Percentiles rank a stretch among this genome's conserved stretches.
Evolutionary conservation across 2,888 invertebrate species (phyloP).

Genomic region (Meganola albula): DNA sequence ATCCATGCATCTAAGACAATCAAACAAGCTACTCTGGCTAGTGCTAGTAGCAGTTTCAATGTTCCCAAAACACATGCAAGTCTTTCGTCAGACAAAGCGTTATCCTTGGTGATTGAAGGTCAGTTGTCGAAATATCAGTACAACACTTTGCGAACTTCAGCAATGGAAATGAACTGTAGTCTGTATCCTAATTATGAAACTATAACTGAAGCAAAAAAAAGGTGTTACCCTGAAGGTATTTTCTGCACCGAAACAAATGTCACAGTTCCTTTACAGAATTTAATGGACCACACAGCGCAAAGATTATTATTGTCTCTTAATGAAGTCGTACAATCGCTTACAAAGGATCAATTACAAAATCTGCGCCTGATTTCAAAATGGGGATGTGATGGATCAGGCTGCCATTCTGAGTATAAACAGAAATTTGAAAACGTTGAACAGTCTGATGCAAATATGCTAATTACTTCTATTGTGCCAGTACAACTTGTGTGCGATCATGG

Average conservation of each 20-base stretch:
- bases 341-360: constrained; percentile 1
- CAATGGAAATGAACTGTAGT: constrained; percentile 10
- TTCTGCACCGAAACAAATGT: constrained; percentile 2
- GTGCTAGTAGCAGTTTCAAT: background rate
- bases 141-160: constrained; percentile 10
- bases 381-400: constrained; percentile 14
- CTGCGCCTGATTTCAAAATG: constrained; percentile 10
- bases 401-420: constrained; percentile 15
- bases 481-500: background rate
- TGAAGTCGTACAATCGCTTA: background rate
- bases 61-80: constrained; percentile 3
- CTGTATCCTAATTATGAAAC: constrained; percentile 12
- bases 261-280: constrained; percentile 1
- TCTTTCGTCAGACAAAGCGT: constrained; percentile 6
- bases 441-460: constrained; percentile 2
- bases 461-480: constrained; percentile 4
- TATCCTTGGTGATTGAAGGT: constrained; percentile 8
- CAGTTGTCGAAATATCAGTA: constrained; percentile 12
- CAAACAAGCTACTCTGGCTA: constrained; percentile 1
- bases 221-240: constrained; percentile 1
- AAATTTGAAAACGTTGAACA: constrained; percentile 8
- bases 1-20: constrained; percentile 5
- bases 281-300: constrained; percentile 4
- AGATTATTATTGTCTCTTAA: background rate
- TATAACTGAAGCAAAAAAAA: constrained; percentile 8